Evolutionary conservation across 2,797 vertebrate species (phyloP), one percentile per base, ranked within the genome.

Genomic region (Calcarius lapponicus): DNA sequence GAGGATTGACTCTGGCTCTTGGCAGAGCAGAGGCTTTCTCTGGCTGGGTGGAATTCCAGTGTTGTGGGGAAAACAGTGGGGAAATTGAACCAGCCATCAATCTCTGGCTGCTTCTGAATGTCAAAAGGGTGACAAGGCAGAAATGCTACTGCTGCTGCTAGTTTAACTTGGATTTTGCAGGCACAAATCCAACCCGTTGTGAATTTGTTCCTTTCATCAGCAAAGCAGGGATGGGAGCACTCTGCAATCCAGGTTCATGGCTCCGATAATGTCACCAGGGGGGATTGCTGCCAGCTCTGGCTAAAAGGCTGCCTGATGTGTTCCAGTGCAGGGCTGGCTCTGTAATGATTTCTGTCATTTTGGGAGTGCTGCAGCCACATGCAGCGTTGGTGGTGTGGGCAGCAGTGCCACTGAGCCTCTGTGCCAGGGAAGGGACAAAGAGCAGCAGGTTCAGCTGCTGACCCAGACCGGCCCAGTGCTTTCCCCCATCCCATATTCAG

Each of bases 141-240:
- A 92, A 97, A 85, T 8, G n/a, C 88, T 62, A 8, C 80, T 76
- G 83, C 78, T 82, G 17, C 58, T 75, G 83, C 65, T 78, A 4
- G 22, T 54, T 73, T 67, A 73, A 17, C 64, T 95, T 67, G 85
- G 86, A 62, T 93, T 94, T 80, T 61, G 43, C 78, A 70, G 86
- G 93, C 90, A 90, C 80, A 38, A 71, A 71, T 90, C 86, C 86
- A 93, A 13, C 40, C 8, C 0, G 24, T 43, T 57, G 78, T 90
- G 86, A 78, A 76, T 88, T 81, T 75, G 29, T 53, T 76, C 83
- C 78, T 93, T 94, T 92, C 86, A 80, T 67, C 61, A 21, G 53
- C 72, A 36, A 38, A 83, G 78, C 74, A n/a, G 78, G 74, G 45
- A 34, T 34, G 51, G 70, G 48, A 87, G 38, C 1, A 1, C 74